phyloP scores from a whole-genome alignment of 2,113 vertebrate species.

The Archocentrus centrarchus region DNA sequence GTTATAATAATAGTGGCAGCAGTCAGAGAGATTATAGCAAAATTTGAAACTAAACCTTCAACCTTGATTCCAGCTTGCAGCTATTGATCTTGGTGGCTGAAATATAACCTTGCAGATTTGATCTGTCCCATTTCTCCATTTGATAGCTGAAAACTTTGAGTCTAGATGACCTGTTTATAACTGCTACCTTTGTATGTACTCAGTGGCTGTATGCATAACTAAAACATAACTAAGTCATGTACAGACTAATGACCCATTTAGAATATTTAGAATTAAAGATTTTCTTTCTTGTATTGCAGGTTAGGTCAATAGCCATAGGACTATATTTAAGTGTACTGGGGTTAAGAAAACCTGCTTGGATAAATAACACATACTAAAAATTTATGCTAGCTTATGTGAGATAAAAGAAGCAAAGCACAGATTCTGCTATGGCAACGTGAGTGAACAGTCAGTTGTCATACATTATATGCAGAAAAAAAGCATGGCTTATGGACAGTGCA shows the following conservation, averaged over 20 bases:
- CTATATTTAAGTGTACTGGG: background rate
- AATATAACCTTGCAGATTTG: conserved; percentile 3
- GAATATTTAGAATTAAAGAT: background rate
- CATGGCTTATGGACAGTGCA: no score
- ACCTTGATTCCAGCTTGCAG: background rate
- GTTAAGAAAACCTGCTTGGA: background rate
- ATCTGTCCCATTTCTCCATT: background rate
- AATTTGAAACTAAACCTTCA: background rate
- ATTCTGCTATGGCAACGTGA: background rate
- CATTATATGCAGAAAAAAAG: background rate
- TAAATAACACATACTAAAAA: background rate
- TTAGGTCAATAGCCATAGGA: background rate
- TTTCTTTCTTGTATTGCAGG: background rate
- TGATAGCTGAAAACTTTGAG: background rate
- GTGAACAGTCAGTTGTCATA: no score
- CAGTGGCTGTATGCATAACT: background rate
- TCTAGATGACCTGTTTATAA: background rate
- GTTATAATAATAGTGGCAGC: background rate
- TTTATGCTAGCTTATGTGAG: background rate
- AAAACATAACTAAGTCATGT: background rate
- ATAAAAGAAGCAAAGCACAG: background rate
- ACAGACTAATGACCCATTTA: background rate
- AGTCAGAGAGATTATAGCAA: background rate
- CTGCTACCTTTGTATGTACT: background rate
- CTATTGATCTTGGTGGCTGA: conserved; percentile 1